Percentiles rank a stretch among this genome's conserved stretches.
Evolutionary conservation across 2,888 invertebrate species (phyloP).

Genomic region (Magallana nippona): DNA sequence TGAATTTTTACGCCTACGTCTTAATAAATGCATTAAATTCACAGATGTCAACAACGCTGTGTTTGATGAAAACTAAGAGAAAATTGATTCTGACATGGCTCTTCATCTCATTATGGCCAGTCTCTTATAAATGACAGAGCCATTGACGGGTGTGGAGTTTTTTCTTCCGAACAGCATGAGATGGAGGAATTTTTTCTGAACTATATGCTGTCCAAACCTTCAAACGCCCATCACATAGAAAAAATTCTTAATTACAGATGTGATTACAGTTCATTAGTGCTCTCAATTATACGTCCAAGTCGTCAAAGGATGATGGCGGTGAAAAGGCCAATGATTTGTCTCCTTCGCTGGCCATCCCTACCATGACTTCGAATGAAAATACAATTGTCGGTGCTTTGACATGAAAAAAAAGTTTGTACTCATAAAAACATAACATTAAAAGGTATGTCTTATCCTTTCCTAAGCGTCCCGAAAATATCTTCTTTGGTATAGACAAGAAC

Average conservation of each 20-base stretch:
- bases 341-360: background rate
- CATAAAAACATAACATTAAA: too few species aligned
- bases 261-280: conserved; percentile 35
- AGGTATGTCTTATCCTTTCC: too few species aligned
- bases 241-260: conserved; percentile 32
- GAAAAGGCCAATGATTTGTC: conserved; percentile 14
- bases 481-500: too few species aligned
- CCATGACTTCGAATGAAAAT: background rate
- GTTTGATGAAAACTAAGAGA: conserved; percentile 11
- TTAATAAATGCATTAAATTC: background rate
- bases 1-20: background rate
- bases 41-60: background rate
- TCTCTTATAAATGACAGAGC: conserved; percentile 2
- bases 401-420: too few species aligned
- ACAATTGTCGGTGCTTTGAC: too few species aligned
- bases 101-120: conserved; percentile 9
- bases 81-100: background rate
- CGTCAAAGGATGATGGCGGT: conserved; percentile 24
- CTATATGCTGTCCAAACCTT: conserved; percentile 24
- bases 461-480: too few species aligned
- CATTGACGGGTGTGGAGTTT: background rate
- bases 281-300: conserved; percentile 25
- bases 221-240: conserved; percentile 14
- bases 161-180: conserved; percentile 12
- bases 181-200: background rate